Evolutionary conservation across 2,888 invertebrate species (phyloP).

Genomic region (Tubulanus polymorphus): DNA sequence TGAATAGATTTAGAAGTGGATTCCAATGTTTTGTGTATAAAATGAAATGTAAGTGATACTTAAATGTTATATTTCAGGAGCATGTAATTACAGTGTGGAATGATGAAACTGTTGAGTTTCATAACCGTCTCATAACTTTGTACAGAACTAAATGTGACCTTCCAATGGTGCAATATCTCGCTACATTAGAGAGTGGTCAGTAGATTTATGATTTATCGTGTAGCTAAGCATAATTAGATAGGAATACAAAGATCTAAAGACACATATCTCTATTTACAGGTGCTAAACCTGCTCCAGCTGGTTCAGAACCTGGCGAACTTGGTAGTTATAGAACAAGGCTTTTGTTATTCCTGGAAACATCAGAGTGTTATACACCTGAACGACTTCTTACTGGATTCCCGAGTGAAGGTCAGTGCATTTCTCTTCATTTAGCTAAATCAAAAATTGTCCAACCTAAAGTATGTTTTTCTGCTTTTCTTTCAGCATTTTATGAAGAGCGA

Average conservation of each 20-base stretch:
- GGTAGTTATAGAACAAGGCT: slow-evolving; percentile 64
- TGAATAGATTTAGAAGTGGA: not conserved
- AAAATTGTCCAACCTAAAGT: not conserved
- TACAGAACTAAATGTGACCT: slow-evolving; percentile 70
- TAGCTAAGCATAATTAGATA: not conserved
- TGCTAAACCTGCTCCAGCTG: slow-evolving; percentile 48
- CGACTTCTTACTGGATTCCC: slow-evolving; percentile 83
- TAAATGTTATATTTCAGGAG: no score
- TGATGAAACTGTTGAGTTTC: slow-evolving; percentile 78
- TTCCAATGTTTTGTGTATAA: no score
- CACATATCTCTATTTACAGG: slow-evolving; percentile 33
- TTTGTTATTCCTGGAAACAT: slow-evolving; percentile 74
- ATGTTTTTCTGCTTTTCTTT: slow-evolving; percentile 13
- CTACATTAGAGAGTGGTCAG: slow-evolving; percentile 42
- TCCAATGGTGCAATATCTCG: slow-evolving; percentile 51
- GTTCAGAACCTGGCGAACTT: slow-evolving; percentile 56
- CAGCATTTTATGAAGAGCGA: slow-evolving; percentile 81
- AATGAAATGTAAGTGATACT: not conserved
- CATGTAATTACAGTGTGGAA: slow-evolving; percentile 88
- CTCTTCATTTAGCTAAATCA: not conserved
- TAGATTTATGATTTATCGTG: not conserved
- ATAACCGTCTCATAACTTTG: slow-evolving; percentile 84
- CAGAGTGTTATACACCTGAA: slow-evolving; percentile 78
- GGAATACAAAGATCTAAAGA: not conserved
- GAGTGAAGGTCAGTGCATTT: slow-evolving; percentile 60